Base-by-base conservation (phyloP, 1,140 invertebrate species). In the Drosophila micromelanica region DNA sequence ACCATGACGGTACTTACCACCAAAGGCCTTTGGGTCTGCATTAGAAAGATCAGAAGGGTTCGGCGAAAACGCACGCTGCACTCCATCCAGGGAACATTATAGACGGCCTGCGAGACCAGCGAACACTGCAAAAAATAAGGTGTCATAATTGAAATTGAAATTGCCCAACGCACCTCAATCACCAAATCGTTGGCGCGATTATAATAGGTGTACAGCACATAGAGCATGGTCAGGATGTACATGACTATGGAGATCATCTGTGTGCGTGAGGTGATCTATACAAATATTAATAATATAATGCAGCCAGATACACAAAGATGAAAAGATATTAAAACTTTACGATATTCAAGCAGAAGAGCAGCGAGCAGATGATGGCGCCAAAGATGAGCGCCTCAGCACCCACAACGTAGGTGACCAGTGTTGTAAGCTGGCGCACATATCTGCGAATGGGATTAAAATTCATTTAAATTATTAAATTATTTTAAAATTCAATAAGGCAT, bases 181-280 rank as follows among this genome's bases (percentile, higher is more conserved):
- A 80, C 59, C 38, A 92, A 46, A 23, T 91, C 91, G 65, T 92
- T 91, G 45, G 91, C 91, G 8, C 84, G 65, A 62, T 86, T 91
- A 48, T 92, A 92, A 48, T 85, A 92, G 9, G 89, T 91, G 55
- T 68, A 92, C 0, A 91, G 73, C 0, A 91, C 80, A 70, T 91
- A 92, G 3, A 92, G 55, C 89, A 91, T 90, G 27, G 91, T 91
- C 2, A 78, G 45, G 5, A 91, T 89, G 30, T 91, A 92, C 90
- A 91, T 87, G 9, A 87, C 40, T n/a, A 87, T 57, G 1, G 76
- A 79, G 23, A 89, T 74, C 17, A 64, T 52, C 40, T 87, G 84
- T 0, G 79, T 90, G 17, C 37, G 54, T 0, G 82, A 84, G 2
- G 45, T 64, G 54, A 84, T 73, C 82, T 85, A 62, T 20, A n/a